phyloP scores from a whole-genome alignment of 2,113 vertebrate genomes.

The Protobothrops mucrosquamatus region DNA sequence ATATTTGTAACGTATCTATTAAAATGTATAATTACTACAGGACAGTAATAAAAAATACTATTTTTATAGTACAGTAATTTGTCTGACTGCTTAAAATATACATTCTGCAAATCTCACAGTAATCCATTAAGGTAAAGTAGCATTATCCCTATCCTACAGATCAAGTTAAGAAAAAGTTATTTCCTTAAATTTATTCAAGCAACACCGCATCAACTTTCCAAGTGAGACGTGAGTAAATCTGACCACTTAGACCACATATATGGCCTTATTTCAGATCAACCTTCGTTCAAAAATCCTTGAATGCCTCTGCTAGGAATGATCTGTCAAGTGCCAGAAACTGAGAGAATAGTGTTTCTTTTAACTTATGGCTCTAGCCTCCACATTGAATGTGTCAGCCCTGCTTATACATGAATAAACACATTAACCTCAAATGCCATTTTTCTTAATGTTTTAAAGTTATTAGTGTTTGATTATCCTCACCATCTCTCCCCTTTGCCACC shows the following conservation, averaged over 20 bases:
- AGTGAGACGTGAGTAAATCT: background rate
- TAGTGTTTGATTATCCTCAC: background rate
- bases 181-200: rapidly evolving
- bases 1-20: background rate
- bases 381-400: background rate
- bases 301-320: background rate
- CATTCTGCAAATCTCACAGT: background rate
- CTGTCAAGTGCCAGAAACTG: background rate
- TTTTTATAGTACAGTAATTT: background rate
- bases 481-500: background rate
- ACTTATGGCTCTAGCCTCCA: background rate
- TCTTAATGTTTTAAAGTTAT: background rate
- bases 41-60: background rate
- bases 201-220: background rate
- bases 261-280: background rate
- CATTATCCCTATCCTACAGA: background rate
- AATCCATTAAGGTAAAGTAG: background rate
- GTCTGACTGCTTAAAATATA: background rate
- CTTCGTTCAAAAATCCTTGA: background rate
- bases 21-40: background rate
- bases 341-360: background rate
- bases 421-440: background rate
- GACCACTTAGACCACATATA: background rate
- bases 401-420: background rate
- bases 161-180: background rate